Conservation (phyloP, 2,888 invertebrate species). For the Julus scanicus region DNA sequence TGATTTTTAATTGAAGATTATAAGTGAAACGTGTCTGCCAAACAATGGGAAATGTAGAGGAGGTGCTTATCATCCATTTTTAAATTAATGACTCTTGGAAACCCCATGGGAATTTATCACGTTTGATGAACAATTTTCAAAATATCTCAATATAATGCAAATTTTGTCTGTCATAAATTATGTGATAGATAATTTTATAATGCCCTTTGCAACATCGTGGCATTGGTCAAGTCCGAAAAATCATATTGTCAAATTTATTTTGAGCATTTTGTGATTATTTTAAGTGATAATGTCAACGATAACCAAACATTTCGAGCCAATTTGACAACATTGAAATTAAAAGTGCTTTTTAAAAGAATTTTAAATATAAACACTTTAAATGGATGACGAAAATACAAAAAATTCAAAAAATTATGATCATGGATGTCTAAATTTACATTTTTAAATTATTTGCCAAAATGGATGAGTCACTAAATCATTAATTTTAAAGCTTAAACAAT, state of each 20-base stretch:
- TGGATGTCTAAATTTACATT: too few species aligned
- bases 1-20: conserved; percentile 28
- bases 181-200: too few species aligned
- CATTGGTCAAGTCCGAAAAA: too few species aligned
- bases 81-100: conserved; percentile 13
- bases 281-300: neutral
- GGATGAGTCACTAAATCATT: too few species aligned
- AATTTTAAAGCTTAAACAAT: too few species aligned
- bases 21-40: neutral
- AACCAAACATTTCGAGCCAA: neutral
- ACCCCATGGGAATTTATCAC: neutral
- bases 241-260: neutral
- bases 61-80: neutral
- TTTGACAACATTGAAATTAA: neutral
- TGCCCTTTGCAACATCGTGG: neutral
- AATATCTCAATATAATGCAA: neutral
- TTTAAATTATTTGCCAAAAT: too few species aligned
- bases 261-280: neutral
- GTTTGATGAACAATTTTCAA: neutral
- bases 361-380: too few species aligned
- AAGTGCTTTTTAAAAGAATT: too few species aligned
- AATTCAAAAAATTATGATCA: too few species aligned
- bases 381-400: too few species aligned
- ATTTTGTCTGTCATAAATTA: neutral
- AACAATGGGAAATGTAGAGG: neutral